Conservation (phyloP, 1,140 invertebrate species). For the Pararge aegeria region DNA sequence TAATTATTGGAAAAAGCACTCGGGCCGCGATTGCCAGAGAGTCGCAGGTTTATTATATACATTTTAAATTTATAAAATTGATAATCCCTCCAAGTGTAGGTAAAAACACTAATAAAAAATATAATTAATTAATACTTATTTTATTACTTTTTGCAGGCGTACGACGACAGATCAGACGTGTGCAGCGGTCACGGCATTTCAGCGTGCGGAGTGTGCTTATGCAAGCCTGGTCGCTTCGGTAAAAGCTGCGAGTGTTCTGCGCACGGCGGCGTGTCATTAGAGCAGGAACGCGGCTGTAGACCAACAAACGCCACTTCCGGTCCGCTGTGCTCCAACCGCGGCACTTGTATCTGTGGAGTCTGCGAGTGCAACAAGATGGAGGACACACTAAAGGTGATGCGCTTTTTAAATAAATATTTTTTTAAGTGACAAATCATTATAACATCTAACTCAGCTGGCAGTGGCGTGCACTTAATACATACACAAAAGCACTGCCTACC, state of each 20-base stretch:
- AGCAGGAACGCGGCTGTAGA: constrained; percentile 84
- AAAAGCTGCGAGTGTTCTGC: constrained; percentile 92
- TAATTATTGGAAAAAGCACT: too few relatives aligned
- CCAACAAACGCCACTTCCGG: constrained; percentile 85
- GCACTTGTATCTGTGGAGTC: constrained; percentile 89
- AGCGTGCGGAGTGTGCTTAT: constrained; percentile 94
- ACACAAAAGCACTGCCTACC: too few relatives aligned
- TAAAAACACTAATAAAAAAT: too few relatives aligned
- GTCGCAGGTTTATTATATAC: too few relatives aligned
- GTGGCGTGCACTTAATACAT: too few relatives aligned
- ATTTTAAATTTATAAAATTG: too few relatives aligned
- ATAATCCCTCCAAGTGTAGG: too few relatives aligned
- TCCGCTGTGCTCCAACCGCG: constrained; percentile 87
- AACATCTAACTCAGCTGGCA: too few relatives aligned
- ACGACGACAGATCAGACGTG: constrained; percentile 66
- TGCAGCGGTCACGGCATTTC: constrained; percentile 86
- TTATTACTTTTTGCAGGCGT: constrained; percentile 49
- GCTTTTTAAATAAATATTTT: too few relatives aligned
- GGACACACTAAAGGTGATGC: constrained; percentile 56
- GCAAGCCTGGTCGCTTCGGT: constrained; percentile 89
- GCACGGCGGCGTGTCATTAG: constrained; percentile 70
- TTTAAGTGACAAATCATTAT: too few relatives aligned
- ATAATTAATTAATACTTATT: too few relatives aligned
- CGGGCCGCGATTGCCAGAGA: too few relatives aligned
- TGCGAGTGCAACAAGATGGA: constrained; percentile 86